Evolutionary conservation across 1,140 invertebrate species (phyloP), one percentile per base, ranked within the genome.

Genomic region (Procambarus clarkii): DNA sequence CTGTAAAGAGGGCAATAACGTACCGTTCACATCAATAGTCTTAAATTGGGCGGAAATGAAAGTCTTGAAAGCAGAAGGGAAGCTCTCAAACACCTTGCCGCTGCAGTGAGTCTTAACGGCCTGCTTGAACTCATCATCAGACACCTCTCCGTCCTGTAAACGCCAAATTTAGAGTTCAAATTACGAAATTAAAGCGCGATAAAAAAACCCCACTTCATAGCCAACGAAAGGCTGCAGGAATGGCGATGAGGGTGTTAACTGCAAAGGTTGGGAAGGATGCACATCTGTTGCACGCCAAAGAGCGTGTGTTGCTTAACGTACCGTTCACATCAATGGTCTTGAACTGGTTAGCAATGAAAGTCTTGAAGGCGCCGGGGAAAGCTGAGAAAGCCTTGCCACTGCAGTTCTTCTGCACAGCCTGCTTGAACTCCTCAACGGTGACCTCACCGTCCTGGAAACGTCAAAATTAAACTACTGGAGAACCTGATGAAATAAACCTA

Each of bases 1-100:
- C 87, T 82, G 80, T 64, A 86, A 76, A 34, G 79, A 83, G 58
- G 45, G 46, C 44, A 54, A 48, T 18, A 77, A 88, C 87, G 77
- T 93, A 95, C 95, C 96, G 93, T 98, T 97, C 58, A 97, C 95
- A 92, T 98, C 97, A 45, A 97, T 96, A 94, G 97, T 95, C 93
- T 96, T 96, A 93, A 97, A 97, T 94, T 97, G 97, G 79, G 96
- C 96, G 93, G 97, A 97, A 93, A 98, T 97, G 93, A 97, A 97
- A 94, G 97, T 96, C 93, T 96, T 97, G 64, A 94, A 92, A 24
- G 94, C 93, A 83, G 92, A 79, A 2, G 97, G 97, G 94, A 97
- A 97, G 79, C 97, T 96, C 18, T 96, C 95, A 93, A 97, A 97
- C 86, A 95, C 95, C 93, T 96, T 96, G 2, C 97, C 97, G 18